phyloP scores from a whole-genome alignment of 2,113 vertebrate species.

The Verasper variegatus region DNA sequence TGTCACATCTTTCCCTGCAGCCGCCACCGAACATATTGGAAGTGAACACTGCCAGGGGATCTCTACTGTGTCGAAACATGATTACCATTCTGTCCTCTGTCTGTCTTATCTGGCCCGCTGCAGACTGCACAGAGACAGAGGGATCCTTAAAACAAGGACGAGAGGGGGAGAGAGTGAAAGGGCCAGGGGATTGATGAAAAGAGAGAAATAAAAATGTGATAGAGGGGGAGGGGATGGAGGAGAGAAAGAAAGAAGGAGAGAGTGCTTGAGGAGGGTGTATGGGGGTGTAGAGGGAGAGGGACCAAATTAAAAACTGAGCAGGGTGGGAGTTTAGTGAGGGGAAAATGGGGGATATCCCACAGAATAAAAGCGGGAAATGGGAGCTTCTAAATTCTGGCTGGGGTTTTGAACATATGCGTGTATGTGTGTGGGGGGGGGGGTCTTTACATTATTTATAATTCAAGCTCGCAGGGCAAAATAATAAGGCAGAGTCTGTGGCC shows the following conservation, averaged over 20 bases:
- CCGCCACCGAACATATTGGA: constrained; percentile 12
- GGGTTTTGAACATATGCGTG: constrained; percentile 34
- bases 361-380: constrained; percentile 22
- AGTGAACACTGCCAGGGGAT: constrained; percentile 35
- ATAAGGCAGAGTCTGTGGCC: constrained; percentile 65
- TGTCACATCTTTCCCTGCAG: constrained; percentile 22
- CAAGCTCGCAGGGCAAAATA: constrained; percentile 58
- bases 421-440: constrained; percentile 30
- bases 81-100: constrained; percentile 64
- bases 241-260: constrained; percentile 22
- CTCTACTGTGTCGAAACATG: constrained; percentile 52
- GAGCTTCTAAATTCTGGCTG: constrained; percentile 40
- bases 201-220: constrained; percentile 63
- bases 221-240: constrained; percentile 38
- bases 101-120: constrained; percentile 70
- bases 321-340: constrained; percentile 45
- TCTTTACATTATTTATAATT: constrained; percentile 78
- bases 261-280: constrained; percentile 44
- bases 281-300: constrained; percentile 19
- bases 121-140: constrained; percentile 59
- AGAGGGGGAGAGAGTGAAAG: constrained; percentile 50
- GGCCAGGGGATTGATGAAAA: constrained; percentile 39
- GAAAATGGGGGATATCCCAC: constrained; percentile 29
- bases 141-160: constrained; percentile 69
- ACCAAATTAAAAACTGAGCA: constrained; percentile 65